phyloP scores from a whole-genome alignment of 2,797 vertebrate genomes.

The Psittacula derbiana region DNA sequence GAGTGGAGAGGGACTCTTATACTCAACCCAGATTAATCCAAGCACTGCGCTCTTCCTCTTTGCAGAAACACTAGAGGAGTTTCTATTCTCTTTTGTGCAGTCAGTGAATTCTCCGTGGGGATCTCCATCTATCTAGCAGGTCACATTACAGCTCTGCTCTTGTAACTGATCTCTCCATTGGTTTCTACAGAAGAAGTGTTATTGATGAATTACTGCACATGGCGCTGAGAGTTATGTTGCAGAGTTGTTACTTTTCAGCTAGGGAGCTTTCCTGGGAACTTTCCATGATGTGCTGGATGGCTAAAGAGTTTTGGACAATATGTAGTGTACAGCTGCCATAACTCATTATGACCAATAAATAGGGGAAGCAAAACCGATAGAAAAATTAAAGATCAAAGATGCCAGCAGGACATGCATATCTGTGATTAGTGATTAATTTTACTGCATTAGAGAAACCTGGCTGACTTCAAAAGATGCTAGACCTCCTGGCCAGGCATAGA shows the following conservation, averaged over 20 bases:
- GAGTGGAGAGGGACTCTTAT: constrained; percentile 10
- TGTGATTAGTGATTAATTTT: constrained; percentile 53
- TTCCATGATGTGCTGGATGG: constrained; percentile 32
- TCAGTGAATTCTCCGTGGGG: constrained; percentile 16
- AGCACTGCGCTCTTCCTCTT: constrained; percentile 14
- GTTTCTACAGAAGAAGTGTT: constrained; percentile 63
- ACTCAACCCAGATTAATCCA: constrained; percentile 14
- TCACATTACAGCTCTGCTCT: constrained; percentile 61
- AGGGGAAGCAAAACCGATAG: constrained; percentile 31
- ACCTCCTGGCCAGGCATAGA: constrained; percentile 21
- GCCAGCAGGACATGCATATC: neutral
- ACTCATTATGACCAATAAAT: constrained; percentile 50
- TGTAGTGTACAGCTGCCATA: constrained; percentile 40
- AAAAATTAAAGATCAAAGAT: constrained; percentile 56
- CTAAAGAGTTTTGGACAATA: constrained; percentile 50
- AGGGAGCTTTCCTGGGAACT: constrained; percentile 64
- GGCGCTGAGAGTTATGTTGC: constrained; percentile 58
- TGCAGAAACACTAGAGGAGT: constrained; percentile 40
- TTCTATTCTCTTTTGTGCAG: constrained; percentile 44
- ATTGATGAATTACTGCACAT: constrained; percentile 71
- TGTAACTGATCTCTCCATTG: constrained; percentile 62
- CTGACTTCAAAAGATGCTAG: constrained; percentile 29
- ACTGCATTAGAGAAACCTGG: neutral
- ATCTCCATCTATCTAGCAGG: constrained; percentile 62
- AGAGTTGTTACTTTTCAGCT: constrained; percentile 65